phyloP scores from a whole-genome alignment of 2,113 vertebrate genomes.

The Ochotona princeps region DNA sequence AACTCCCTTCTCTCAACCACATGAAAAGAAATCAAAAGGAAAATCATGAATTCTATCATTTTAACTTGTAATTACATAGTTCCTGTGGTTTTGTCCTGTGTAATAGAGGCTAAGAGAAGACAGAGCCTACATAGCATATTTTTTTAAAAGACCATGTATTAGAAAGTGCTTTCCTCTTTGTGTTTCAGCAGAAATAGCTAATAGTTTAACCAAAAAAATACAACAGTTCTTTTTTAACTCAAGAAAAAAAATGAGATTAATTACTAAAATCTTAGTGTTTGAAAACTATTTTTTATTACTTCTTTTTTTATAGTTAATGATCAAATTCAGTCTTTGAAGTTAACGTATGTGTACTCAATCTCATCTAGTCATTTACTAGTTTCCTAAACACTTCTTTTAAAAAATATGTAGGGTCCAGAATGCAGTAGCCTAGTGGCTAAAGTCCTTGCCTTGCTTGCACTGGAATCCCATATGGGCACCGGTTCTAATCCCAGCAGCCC shows the following conservation, averaged over 20 bases:
- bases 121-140: background rate
- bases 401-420: too few relatives aligned
- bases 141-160: background rate
- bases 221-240: background rate
- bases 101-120: background rate
- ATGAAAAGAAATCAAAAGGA: background rate
- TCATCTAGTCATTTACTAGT: background rate
- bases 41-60: background rate
- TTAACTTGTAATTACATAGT: background rate
- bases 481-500: too few relatives aligned
- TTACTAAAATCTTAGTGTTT: background rate
- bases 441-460: too few relatives aligned
- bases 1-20: background rate
- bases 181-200: background rate
- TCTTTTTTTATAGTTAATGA: background rate
- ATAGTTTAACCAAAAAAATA: background rate
- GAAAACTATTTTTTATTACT: background rate
- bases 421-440: too few relatives aligned
- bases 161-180: background rate
- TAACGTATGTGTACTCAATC: accelerated
- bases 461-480: too few relatives aligned
- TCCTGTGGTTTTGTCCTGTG: background rate
- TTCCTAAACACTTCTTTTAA: background rate
- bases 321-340: background rate
- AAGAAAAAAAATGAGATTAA: background rate